These are phyloP conservation scores for Phthorimaea operculella DNA, from an alignment of 1,140 invertebrate genomes.

Conservation along the genomic window DNA sequence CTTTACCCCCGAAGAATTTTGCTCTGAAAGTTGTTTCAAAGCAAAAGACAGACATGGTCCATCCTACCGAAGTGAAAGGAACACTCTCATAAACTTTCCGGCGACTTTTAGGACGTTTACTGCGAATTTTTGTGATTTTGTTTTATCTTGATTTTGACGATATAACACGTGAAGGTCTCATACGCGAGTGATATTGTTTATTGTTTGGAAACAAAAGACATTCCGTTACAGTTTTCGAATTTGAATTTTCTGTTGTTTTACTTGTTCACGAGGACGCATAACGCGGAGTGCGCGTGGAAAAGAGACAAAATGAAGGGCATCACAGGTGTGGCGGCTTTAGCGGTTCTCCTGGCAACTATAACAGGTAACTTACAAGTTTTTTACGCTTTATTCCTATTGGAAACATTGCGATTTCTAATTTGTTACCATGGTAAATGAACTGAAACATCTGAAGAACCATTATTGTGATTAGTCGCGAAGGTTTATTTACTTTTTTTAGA, in stretches of 20 bases:
- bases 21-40: constrained; percentile 16
- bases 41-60: constrained; percentile 36
- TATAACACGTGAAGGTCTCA: constrained; percentile 46
- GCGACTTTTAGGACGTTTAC: constrained; percentile 30
- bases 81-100: constrained; percentile 26
- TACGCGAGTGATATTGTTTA: constrained; percentile 55
- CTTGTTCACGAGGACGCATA: constrained; percentile 42
- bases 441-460: too few species aligned
- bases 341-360: constrained; percentile 52
- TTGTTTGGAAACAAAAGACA: constrained; percentile 48
- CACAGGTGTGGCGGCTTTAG: constrained; percentile 61
- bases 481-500: too few species aligned
- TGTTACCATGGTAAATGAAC: too few species aligned
- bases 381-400: constrained; percentile 20
- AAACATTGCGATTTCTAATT: constrained; percentile 1
- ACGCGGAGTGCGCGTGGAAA: constrained; percentile 44
- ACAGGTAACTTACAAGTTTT: constrained; percentile 42
- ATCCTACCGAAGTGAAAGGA: constrained; percentile 24
- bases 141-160: constrained; percentile 38
- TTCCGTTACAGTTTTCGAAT: constrained; percentile 39
- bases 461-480: too few species aligned
- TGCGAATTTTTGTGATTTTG: constrained; percentile 51
- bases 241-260: constrained; percentile 52
- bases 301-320: constrained; percentile 58
- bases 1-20: constrained; percentile 15